Evolutionary conservation across 1,140 invertebrate genomes (phyloP), one percentile per base, ranked within the genome.

Genomic region (Trichogramma pretiosum): DNA sequence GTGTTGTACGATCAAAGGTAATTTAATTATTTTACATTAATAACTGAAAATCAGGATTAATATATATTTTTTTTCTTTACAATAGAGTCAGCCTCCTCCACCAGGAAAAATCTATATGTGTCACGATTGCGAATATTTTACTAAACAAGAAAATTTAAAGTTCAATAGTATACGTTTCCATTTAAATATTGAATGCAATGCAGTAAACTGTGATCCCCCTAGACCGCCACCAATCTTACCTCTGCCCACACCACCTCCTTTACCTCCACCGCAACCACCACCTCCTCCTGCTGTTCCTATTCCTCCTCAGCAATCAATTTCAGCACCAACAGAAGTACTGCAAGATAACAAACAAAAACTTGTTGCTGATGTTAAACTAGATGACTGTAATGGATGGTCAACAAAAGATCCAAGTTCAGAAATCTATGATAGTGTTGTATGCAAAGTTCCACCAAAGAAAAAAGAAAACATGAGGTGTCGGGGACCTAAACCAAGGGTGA

Each of bases 1-100:
- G 52, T 24, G 52, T 54, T n/a, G 52, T 54, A 45, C 42, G 52
- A 48, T 54, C 52, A 23, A 54, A 50, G 47, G 52, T 54, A 43
- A 37, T 17, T 7, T 37, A 17, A 14, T 37, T 37, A 18, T 17
- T 37, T 37, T 37, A 8, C 8, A 37, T 34, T 34, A 14, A 34
- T 2, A 19, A 42, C 1, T 22, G 17, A 36, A 18, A 19, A 36
- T 36, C 16, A 35, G 13, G 1, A n/a, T 1, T 3, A 23, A 33
- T 10, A 36, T n/a, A 22, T 22, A 38, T 13, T 38, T 23, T 38
- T n/a, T 5, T 10, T 16, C 19, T 14, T 13, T 17, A 28, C 5
- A 28, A 10, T 16, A 54, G 52, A 47, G 45, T 48, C 52, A 54
- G 22, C 30, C 40, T 21, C 48, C 48, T 28, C 45, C 52, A 23